Evolutionary conservation across 2,888 invertebrate genomes (phyloP), one percentile per base, ranked within the genome.

Genomic region (Nephrocerus scutellatus): DNA sequence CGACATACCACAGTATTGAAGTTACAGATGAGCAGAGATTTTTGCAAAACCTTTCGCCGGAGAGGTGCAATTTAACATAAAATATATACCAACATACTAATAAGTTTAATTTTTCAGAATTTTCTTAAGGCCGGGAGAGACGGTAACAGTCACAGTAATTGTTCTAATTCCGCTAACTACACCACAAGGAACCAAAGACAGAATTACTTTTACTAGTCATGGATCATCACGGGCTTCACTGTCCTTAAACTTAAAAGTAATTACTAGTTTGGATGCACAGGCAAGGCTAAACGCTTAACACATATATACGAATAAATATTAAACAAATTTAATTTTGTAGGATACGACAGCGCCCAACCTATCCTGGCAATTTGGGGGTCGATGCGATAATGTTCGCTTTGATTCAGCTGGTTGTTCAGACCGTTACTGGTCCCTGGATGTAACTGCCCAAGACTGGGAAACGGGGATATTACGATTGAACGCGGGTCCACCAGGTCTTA

Each of bases 361-460:
- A 1, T 65, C 74, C 3, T 81, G 81, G 67, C 72, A 65, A 39
- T 81, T 77, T 65, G 78, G 79, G 44, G 79, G 76, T 12, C 74
- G 78, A 40, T 82, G 82, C 50, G 70, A 75, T 5, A 51, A 49
- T 28, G 44, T 58, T 4, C 46, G 51, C 0, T 74, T 75, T 0
- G 55, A 61, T 15, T 44, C 52, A 2, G 72, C 76, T 36, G 63
- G 63, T 15, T 87, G 87, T 56, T 71, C 74, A 0, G 75, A 77
- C 49, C 74, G 77, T 34, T 70, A 73, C 25, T 88, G 87, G 87
- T 79, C 77, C 6, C 70, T 82, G 2, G 80, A 81, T 40, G 67
- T 84, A 12, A 72, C 74, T 1, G 78, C 80, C 2, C 75, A 79
- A 54, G 86, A 87, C 56, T 65, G 70, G 43, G 70, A 73, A 30